phyloP scores from a whole-genome alignment of 1,140 invertebrate genomes.

The Drosophila yakuba region DNA sequence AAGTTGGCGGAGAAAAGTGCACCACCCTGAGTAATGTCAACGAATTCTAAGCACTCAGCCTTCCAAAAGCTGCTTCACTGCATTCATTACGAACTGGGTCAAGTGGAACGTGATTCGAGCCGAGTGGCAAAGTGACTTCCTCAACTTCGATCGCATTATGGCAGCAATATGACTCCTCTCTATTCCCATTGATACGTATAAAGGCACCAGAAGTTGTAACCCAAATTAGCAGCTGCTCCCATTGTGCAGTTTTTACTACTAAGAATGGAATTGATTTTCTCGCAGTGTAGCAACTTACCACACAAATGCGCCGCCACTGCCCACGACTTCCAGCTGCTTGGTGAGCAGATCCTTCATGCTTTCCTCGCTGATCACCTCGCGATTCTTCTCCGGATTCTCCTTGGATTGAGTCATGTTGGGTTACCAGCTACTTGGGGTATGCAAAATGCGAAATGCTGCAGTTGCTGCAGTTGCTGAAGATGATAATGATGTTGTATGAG shows the following conservation, averaged over 20 bases:
- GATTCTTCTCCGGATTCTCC: conserved; percentile 68
- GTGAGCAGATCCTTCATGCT: conserved; percentile 77
- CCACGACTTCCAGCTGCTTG: conserved; percentile 77
- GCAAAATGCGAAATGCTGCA: background rate
- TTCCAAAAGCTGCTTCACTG: conserved; percentile 29
- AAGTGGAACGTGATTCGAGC: conserved; percentile 52
- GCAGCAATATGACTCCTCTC: conserved; percentile 24
- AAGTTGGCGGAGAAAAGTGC: conserved; percentile 7
- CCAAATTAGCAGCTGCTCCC: background rate
- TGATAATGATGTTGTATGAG: conserved; percentile 3
- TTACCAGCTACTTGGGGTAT: conserved; percentile 21
- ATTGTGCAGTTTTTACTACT: background rate
- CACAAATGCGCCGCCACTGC: conserved; percentile 75
- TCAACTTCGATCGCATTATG: conserved; percentile 18
- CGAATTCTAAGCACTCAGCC: conserved; percentile 38
- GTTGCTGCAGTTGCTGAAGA: background rate
- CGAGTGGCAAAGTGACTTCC: conserved; percentile 27
- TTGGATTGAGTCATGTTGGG: conserved; percentile 59
- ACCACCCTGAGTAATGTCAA: conserved; percentile 44
- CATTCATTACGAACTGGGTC: conserved; percentile 43
- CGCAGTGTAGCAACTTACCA: conserved; percentile 56
- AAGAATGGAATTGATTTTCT: background rate
- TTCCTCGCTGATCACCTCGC: conserved; percentile 74
- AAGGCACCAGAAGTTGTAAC: background rate
- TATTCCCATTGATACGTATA: conserved; percentile 5